phyloP scores from a whole-genome alignment of 2,888 invertebrate genomes.

The Sthenelais limicola region DNA sequence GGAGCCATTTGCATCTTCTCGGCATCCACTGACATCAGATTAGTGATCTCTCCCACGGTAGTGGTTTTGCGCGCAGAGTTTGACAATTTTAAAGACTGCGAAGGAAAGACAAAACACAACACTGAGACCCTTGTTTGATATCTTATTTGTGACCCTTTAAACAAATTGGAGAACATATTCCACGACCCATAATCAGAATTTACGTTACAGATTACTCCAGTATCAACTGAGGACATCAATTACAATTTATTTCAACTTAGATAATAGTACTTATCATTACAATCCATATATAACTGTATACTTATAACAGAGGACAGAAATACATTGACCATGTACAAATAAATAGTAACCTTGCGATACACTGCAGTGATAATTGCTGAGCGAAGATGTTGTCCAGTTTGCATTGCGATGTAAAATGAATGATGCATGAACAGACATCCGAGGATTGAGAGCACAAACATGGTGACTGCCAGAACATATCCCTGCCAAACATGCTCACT shows the following conservation, averaged over 20 bases:
- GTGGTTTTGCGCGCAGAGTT: constrained; percentile 86
- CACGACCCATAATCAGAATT: too few species aligned
- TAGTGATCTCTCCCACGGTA: constrained; percentile 75
- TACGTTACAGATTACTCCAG: too few species aligned
- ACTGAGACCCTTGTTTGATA: too few species aligned
- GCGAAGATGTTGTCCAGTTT: constrained; percentile 46
- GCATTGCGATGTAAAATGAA: constrained; percentile 48
- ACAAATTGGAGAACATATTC: too few species aligned
- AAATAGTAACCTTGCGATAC: constrained; percentile 49
- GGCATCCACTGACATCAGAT: constrained; percentile 47
- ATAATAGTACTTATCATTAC: too few species aligned
- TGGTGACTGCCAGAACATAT: constrained; percentile 43
- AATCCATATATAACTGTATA: too few species aligned
- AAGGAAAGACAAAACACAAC: too few species aligned
- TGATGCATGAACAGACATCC: constrained; percentile 47
- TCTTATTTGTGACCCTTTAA: too few species aligned
- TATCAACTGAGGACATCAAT: too few species aligned
- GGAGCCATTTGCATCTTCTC: constrained; percentile 46
- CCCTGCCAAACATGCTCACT: constrained; percentile 50
- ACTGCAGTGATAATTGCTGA: constrained; percentile 52
- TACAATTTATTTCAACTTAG: too few species aligned
- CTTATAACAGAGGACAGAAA: too few species aligned
- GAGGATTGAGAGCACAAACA: constrained; percentile 46
- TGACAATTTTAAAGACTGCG: constrained; percentile 64
- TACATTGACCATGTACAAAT: not conserved